phyloP scores from a whole-genome alignment of 2,888 invertebrate genomes.

The Lasioglossum malachurum region DNA sequence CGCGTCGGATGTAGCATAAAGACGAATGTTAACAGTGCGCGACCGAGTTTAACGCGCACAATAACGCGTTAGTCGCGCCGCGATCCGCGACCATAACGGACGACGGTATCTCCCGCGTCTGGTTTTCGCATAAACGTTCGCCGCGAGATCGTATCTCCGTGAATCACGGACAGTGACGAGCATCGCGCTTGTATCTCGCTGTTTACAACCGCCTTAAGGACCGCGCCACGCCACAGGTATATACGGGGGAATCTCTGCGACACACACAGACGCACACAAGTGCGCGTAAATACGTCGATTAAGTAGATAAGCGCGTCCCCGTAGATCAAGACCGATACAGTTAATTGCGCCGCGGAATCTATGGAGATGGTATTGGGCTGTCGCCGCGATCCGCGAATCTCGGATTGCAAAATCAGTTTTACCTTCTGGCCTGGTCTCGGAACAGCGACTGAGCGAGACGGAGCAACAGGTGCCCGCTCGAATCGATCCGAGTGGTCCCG shows the following conservation, averaged over 20 bases:
- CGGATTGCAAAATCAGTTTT: not conserved
- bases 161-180: conserved; percentile 15
- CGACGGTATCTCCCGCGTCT: conserved; percentile 27
- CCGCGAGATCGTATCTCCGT: conserved; percentile 19
- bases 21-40: conserved; percentile 52
- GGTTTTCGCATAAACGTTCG: conserved; percentile 28
- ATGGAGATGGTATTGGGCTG: not conserved
- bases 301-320: not conserved
- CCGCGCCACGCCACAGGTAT: not conserved
- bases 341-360: not conserved
- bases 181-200: conserved; percentile 10
- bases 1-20: not conserved
- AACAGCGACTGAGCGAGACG: not conserved
- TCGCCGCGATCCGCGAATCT: not conserved
- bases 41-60: conserved; percentile 48
- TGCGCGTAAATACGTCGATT: not conserved
- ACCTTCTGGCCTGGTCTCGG: not conserved
- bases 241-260: not conserved
- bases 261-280: not conserved
- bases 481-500: conserved; percentile 29
- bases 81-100: conserved; percentile 16
- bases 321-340: not conserved
- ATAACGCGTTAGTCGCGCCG: conserved; percentile 51
- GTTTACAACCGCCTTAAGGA: conserved; percentile 16
- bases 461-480: conserved; percentile 47